phyloP scores from a whole-genome alignment of 2,113 vertebrate species.

The Oxygymnocypris stewartii region DNA sequence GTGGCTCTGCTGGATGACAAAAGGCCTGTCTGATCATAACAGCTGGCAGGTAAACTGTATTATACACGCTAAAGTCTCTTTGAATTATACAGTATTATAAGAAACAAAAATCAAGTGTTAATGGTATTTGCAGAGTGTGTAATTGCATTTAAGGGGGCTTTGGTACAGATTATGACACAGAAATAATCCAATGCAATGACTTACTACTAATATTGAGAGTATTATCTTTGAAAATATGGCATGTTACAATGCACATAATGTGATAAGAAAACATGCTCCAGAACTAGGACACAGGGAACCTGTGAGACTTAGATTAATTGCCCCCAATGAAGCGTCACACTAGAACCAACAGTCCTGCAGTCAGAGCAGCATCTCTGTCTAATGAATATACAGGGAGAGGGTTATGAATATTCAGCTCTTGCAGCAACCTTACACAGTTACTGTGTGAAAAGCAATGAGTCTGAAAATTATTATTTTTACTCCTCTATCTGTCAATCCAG shows the following conservation, averaged over 20 bases:
- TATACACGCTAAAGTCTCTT: background rate
- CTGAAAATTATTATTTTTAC: background rate
- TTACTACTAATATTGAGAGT: background rate
- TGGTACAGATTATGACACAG: too few species aligned
- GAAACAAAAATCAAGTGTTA: background rate
- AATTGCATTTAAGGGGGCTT: background rate
- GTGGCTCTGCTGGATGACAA: conserved; percentile 7
- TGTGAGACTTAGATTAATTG: background rate
- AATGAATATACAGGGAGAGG: background rate
- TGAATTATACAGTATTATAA: background rate
- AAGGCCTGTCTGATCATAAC: conserved; percentile 10
- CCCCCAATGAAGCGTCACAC: background rate
- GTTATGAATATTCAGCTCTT: conserved; percentile 23
- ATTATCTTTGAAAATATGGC: background rate
- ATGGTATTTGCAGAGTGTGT: background rate
- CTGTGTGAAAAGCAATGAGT: background rate
- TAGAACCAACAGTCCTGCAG: background rate
- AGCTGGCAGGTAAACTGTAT: background rate
- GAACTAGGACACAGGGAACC: background rate
- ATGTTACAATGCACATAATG: background rate
- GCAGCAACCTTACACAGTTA: background rate
- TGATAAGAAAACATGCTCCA: background rate
- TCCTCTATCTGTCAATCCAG: background rate
- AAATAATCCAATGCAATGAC: background rate
- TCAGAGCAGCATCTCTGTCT: background rate